Percentiles rank a stretch among this genome's conserved stretches.
Conservation (phyloP, 2,888 invertebrate species). For the Amblyjoppa fuscipennis region DNA sequence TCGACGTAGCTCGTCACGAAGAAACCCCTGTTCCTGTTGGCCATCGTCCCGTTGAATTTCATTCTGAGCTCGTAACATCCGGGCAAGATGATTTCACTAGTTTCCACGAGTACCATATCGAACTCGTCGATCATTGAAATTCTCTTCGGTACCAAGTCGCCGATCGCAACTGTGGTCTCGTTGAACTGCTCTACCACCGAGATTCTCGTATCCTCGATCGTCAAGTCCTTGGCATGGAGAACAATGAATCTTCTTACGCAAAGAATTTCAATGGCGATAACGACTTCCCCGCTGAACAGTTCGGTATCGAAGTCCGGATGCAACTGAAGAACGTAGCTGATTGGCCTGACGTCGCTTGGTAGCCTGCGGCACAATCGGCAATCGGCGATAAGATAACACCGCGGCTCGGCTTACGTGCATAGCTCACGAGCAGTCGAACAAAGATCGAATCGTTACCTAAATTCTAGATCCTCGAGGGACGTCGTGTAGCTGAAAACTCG, state of each 20-base stretch:
- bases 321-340: slow-evolving; percentile 53
- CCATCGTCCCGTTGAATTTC: slow-evolving; percentile 85
- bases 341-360: slow-evolving; percentile 45
- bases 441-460: slow-evolving; percentile 33
- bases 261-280: slow-evolving; percentile 28
- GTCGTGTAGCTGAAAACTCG: background rate
- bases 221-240: slow-evolving; percentile 79
- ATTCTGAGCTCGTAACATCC: slow-evolving; percentile 72
- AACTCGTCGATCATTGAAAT: slow-evolving; percentile 35
- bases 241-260: slow-evolving; percentile 31
- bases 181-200: background rate
- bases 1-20: slow-evolving; percentile 86
- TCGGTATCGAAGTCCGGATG: slow-evolving; percentile 48
- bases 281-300: slow-evolving; percentile 48
- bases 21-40: slow-evolving; percentile 86
- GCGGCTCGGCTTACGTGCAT: background rate
- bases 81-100: background rate
- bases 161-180: slow-evolving; percentile 50
- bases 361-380: slow-evolving; percentile 28
- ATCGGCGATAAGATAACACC: slow-evolving; percentile 2
- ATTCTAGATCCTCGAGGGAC: slow-evolving; percentile 34
- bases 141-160: background rate
- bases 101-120: slow-evolving; percentile 54
- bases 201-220: slow-evolving; percentile 74
- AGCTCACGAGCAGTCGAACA: background rate